phyloP scores from a whole-genome alignment of 2,797 vertebrate genomes.

The Carduelis carduelis region DNA sequence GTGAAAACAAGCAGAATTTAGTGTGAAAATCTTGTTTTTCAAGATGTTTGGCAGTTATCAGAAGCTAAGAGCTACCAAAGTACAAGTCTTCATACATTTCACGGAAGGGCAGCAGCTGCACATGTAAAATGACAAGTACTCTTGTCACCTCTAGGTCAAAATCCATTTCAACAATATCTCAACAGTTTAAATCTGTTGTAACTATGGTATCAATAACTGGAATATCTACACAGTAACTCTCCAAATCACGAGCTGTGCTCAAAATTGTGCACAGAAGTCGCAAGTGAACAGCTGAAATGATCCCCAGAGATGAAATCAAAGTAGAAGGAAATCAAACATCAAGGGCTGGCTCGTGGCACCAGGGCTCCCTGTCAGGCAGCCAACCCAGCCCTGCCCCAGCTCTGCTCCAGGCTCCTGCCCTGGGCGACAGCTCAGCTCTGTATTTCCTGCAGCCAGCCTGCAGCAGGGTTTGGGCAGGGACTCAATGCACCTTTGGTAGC shows the following conservation, averaged over 20 bases:
- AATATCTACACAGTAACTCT: not conserved
- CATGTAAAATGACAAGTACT: slow-evolving; percentile 45
- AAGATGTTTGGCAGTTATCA: not conserved
- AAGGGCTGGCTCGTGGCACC: not conserved
- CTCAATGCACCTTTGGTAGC: not conserved
- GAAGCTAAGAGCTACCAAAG: slow-evolving; percentile 39
- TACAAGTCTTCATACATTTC: slow-evolving; percentile 4
- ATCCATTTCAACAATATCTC: slow-evolving; percentile 43
- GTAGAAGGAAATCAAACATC: not conserved
- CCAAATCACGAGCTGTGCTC: not conserved
- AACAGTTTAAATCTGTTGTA: slow-evolving; percentile 38
- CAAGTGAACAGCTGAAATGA: not conserved
- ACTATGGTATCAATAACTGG: not conserved
- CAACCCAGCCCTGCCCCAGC: not conserved
- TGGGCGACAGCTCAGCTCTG: not conserved
- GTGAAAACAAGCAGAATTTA: not conserved
- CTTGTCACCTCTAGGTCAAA: slow-evolving; percentile 53
- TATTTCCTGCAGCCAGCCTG: not conserved
- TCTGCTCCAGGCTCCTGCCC: not conserved
- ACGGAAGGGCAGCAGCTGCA: slow-evolving; percentile 21
- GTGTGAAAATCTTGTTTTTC: not conserved
- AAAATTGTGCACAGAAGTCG: not conserved
- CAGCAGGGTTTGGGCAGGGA: not conserved
- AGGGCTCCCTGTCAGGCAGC: not conserved
- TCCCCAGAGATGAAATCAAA: not conserved